Evolutionary conservation across 2,113 vertebrate species (phyloP), one percentile per base, ranked within the genome.

Genomic region (Plotosus lineatus): DNA sequence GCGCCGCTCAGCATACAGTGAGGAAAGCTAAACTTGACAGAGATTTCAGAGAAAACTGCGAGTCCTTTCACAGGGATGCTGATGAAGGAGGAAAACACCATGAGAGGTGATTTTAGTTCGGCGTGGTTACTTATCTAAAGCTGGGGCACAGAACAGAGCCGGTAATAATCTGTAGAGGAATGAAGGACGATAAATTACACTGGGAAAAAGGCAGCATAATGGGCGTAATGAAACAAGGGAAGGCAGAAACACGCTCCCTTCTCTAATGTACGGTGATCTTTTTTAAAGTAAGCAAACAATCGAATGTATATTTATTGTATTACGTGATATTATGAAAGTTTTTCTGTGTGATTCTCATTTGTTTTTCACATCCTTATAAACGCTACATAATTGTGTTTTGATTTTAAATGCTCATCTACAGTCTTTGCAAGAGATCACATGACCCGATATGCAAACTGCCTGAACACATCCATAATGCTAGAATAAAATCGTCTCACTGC

Each of bases 1-100:
- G 71, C 78, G 51, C 72, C 83, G 83, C 66, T 38, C 61, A 38
- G 17, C 61, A 65, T 33, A 42, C 36, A 58, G 61, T n/a, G n/a
- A n/a, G n/a, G 78, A 82, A 68, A 85, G 81, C 78, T 81, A 79
- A 81, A 85, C 77, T 82, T 77, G 63, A 83, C 55, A 46, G 73
- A 81, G 75, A 82, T 85, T 80, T 84, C 73, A 74, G 77, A 79
- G 78, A 82, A 69, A 76, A 69, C 56, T 68, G 66, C 33, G 1
- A 65, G 75, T 42, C n/a, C 56, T 68, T 21, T 48, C 44, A 51
- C 69, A 42, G 81, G 69, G 38, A 48, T 72, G 73, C 33, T 40
- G 42, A 38, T 17, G 26, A 38, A 50, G 50, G 7, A 65, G 7
- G 2, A 65, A 33, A 21, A 65, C 38, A n/a, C 26, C 68, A 77